Evolutionary conservation across 2,888 invertebrate species (phyloP).

Genomic region (Drosophila rubida): DNA sequence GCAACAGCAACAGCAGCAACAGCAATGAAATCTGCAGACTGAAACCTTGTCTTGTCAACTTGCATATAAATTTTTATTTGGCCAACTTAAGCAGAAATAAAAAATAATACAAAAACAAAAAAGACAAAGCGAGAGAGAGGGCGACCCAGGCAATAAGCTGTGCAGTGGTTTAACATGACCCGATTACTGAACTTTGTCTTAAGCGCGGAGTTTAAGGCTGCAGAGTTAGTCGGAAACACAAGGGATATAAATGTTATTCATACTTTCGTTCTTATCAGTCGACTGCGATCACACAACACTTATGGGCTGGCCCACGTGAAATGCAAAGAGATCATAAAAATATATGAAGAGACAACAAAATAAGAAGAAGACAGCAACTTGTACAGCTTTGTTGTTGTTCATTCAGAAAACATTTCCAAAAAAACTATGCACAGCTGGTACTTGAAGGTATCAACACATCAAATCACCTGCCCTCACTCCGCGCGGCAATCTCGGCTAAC

Average conservation of each 20-base stretch:
- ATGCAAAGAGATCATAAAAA: conserved; percentile 33
- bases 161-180: conserved; percentile 56
- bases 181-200: conserved; percentile 47
- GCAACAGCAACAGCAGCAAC: conserved; percentile 12
- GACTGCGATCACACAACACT: conserved; percentile 47
- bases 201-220: neutral
- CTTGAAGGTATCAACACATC: conserved; percentile 51
- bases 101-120: conserved; percentile 1
- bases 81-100: conserved; percentile 30
- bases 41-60: conserved; percentile 57
- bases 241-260: conserved; percentile 38
- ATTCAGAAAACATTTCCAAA: conserved; percentile 30
- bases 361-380: conserved; percentile 18
- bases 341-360: conserved; percentile 20
- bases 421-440: conserved; percentile 39
- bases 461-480: conserved; percentile 20
- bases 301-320: conserved; percentile 41
- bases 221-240: conserved; percentile 15
- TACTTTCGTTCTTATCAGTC: conserved; percentile 53
- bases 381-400: conserved; percentile 8
- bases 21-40: conserved; percentile 30
- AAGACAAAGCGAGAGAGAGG: conserved; percentile 20
- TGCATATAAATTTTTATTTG: conserved; percentile 57
- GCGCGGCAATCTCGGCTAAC: conserved; percentile 21
- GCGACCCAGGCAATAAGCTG: conserved; percentile 34